phyloP scores from a whole-genome alignment of 1,140 invertebrate genomes.

The Limonius californicus region DNA sequence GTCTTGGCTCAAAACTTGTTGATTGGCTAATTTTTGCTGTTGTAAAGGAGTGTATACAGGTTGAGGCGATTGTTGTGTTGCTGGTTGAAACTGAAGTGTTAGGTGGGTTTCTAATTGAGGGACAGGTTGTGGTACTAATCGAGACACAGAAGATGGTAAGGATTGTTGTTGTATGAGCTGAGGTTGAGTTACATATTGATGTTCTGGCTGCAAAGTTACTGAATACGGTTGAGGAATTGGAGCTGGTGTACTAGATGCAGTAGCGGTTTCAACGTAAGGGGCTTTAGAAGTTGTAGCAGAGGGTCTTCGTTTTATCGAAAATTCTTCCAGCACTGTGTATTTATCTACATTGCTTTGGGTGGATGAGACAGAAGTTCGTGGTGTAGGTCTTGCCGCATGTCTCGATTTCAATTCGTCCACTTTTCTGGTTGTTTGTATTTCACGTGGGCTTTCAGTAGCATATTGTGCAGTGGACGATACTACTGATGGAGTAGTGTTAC shows the following conservation, averaged over 20 bases:
- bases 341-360: conserved; percentile 19
- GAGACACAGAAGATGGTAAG: too few relatives aligned
- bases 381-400: conserved; percentile 18
- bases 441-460: neutral
- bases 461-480: neutral
- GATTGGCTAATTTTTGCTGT: neutral
- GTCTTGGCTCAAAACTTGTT: neutral
- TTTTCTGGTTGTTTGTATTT: neutral
- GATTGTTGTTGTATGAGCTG: too few relatives aligned
- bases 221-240: too few relatives aligned
- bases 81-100: neutral
- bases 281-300: neutral
- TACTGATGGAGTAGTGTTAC: neutral
- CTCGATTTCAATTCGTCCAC: conserved; percentile 11
- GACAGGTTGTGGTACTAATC: too few relatives aligned
- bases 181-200: too few relatives aligned
- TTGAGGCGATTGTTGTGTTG: neutral
- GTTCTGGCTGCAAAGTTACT: too few relatives aligned
- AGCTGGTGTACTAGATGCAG: too few relatives aligned
- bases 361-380: conserved; percentile 12
- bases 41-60: neutral
- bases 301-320: conserved; percentile 22
- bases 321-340: conserved; percentile 39
- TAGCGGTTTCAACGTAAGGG: too few relatives aligned
- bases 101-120: too few relatives aligned